phyloP scores from a whole-genome alignment of 2,888 invertebrate species.

The Amphipyra tragopoginis region DNA sequence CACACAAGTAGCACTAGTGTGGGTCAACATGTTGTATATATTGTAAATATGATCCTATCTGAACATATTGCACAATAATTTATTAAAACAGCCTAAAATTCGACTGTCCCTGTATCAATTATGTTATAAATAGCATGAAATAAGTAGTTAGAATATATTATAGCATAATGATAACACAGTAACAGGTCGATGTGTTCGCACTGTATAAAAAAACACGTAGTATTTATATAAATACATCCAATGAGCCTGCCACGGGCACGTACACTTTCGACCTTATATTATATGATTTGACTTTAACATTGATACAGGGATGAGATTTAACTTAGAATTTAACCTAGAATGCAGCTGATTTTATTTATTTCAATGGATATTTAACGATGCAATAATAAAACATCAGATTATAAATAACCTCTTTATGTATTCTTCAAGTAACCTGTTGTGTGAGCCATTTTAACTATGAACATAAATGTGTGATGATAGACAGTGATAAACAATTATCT shows the following conservation, averaged over 20 bases:
- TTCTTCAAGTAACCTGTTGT: conserved; percentile 7
- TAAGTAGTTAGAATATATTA: neutral
- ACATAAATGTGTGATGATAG: conserved; percentile 2
- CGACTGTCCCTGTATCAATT: conserved; percentile 34
- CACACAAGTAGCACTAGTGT: conserved; percentile 12
- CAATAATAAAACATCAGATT: conserved; percentile 3
- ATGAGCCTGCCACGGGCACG: too few relatives aligned
- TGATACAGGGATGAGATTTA: conserved; percentile 48
- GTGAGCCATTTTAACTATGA: conserved; percentile 20
- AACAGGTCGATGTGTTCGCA: too few relatives aligned
- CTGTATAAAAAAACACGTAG: too few relatives aligned
- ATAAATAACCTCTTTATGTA: conserved; percentile 12
- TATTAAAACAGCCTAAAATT: conserved; percentile 10
- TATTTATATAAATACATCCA: too few relatives aligned
- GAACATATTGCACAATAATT: conserved; percentile 20
- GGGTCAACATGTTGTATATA: conserved; percentile 28
- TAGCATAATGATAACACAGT: too few relatives aligned
- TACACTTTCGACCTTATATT: neutral
- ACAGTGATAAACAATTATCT: conserved; percentile 5
- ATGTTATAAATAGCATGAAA: neutral
- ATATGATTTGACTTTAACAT: conserved; percentile 26
- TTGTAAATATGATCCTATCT: conserved; percentile 42
- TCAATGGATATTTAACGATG: conserved; percentile 2
- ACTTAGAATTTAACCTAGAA: conserved; percentile 26
- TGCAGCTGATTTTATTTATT: conserved; percentile 43